Base-by-base conservation (phyloP, 2,113 vertebrate genomes). In the Malaclemys terrapin region DNA sequence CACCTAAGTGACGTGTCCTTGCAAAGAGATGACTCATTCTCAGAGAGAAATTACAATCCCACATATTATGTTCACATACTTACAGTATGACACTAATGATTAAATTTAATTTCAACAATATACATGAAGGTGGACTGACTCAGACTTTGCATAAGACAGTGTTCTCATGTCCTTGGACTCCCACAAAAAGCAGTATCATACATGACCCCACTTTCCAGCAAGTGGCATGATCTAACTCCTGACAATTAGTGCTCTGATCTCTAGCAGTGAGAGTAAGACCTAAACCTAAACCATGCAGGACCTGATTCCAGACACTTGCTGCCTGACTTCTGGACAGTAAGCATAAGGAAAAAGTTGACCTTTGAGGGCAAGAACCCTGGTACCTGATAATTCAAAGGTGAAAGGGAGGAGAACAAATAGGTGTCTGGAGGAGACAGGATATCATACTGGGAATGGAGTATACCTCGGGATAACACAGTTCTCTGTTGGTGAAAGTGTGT, bases 391-490 rank as follows among this genome's bases (percentile, higher is more conserved):
- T 1, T 1, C 59, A 88, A 79, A 27, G 94, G 90, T 62, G 8
- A 35, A 91, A 69, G 65, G 93, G 80, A 90, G 59, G 42, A 94
- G 89, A 91, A 82, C 4, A 65, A 76, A 76, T 83, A 88, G 35
- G 3, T 93, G 1, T 47, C 9, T 85, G 49, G 31, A 90, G 89
- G 76, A 92, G 2, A 8, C 17, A 17, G 7, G 14, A 38, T 72
- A 10, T 8, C 65, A 72, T 38, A 22, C 9, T 72, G n/a, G 9
- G 17, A 72, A 86, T 29, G 2, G 24, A 80, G 38, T 89, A 92
- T 82, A 82, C 35, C 45, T 42, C 27, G 31, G 14, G 47, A 92
- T 27, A 94, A 85, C 42, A 95, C 94, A 96, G 62, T 84, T 82
- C 5, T 7, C 2, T 91, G 50, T 84, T 89, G n/a, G 87, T 52